These are phyloP conservation scores for Ctenodactylus gundi DNA, from an alignment of 2,113 vertebrate genomes.

Conservation along the genomic window DNA sequence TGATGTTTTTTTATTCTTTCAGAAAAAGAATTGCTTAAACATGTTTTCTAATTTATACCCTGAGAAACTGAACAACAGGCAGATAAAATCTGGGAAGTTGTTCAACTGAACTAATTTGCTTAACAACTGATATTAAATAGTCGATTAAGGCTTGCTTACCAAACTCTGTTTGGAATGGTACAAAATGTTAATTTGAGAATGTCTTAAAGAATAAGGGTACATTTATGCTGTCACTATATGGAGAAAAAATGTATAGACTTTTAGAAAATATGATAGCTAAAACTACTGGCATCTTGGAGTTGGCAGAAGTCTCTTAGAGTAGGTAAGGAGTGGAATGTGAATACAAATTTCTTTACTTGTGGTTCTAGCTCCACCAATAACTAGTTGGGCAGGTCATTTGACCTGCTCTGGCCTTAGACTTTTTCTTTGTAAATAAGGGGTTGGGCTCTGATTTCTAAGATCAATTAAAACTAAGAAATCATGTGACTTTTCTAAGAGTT, in stretches of 20 bases:
- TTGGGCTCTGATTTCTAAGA: slow-evolving; percentile 35
- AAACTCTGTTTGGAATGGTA: slow-evolving; percentile 22
- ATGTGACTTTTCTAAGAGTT: slow-evolving; percentile 46
- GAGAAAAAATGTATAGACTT: neutral
- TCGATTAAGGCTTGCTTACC: slow-evolving; percentile 53
- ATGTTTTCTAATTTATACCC: slow-evolving; percentile 38
- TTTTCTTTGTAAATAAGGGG: slow-evolving; percentile 49
- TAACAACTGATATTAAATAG: slow-evolving; percentile 53
- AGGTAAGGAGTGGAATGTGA: neutral
- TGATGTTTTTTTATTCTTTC: neutral
- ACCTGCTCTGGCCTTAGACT: neutral
- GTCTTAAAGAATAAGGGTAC: neutral
- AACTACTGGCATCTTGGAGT: neutral
- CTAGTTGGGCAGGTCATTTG: neutral
- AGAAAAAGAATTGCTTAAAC: no score
- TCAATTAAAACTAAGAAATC: slow-evolving; percentile 12
- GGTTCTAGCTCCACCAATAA: neutral
- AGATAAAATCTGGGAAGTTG: slow-evolving; percentile 68
- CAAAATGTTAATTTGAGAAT: slow-evolving; percentile 30
- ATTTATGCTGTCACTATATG: neutral
- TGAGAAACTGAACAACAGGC: slow-evolving; percentile 61
- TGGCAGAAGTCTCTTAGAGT: neutral
- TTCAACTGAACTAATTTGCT: slow-evolving; percentile 72
- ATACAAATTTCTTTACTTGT: neutral
- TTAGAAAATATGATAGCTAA: neutral